These are phyloP conservation scores for Fregata magnificens DNA, from an alignment of 2,113 vertebrate species.

Conservation along the genomic window DNA sequence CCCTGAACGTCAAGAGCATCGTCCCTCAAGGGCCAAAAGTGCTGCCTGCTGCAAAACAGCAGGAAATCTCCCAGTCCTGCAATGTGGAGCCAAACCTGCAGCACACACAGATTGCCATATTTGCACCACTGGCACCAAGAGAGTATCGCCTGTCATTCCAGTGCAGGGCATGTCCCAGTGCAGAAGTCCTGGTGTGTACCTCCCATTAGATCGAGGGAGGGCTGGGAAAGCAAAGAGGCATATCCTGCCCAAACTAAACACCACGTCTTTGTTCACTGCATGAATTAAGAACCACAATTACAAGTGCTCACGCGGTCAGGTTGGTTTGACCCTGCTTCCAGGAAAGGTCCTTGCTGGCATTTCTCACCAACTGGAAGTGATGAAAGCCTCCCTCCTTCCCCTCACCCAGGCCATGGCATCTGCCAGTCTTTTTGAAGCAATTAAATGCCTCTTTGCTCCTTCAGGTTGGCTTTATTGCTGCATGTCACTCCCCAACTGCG, in stretches of 20 bases:
- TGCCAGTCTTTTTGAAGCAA: neutral
- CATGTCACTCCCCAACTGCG: fast-evolving
- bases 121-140: neutral
- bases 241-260: neutral
- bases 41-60: neutral
- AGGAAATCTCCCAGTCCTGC: neutral
- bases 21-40: neutral
- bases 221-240: neutral
- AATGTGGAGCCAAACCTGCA: neutral
- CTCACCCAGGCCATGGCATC: neutral
- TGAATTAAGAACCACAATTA: neutral
- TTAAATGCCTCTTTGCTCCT: neutral
- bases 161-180: neutral
- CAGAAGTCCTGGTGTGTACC: fast-evolving
- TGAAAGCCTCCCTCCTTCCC: neutral
- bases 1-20: neutral
- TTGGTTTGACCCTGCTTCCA: neutral
- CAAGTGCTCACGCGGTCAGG: neutral
- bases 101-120: neutral
- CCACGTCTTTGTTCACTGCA: neutral
- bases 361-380: neutral
- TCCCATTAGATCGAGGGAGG: neutral
- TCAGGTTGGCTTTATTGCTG: neutral
- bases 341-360: neutral
- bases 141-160: neutral